Evolutionary conservation across 2,888 invertebrate genomes (phyloP).

Genomic region (Saturnia pavonia): DNA sequence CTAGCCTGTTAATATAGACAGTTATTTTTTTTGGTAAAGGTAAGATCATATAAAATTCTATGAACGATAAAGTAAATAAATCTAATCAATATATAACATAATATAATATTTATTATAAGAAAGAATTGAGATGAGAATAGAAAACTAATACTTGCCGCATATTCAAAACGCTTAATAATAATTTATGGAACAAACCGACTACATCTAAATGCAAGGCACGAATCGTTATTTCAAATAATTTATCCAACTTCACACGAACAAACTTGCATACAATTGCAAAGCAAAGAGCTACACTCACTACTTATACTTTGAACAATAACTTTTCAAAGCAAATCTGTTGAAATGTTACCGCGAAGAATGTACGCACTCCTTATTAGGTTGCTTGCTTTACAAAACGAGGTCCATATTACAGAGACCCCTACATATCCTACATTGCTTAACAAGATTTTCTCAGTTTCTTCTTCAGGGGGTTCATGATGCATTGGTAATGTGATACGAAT

Average conservation of each 20-base stretch:
- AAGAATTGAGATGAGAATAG: neutral
- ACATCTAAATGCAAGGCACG: neutral
- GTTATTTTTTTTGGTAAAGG: no score
- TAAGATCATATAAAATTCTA: no score
- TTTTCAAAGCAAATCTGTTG: slow-evolving; percentile 45
- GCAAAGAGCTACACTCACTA: slow-evolving; percentile 25
- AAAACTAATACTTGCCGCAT: neutral
- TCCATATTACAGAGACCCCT: slow-evolving; percentile 38
- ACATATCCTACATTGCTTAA: slow-evolving; percentile 24
- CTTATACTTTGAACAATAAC: slow-evolving; percentile 38
- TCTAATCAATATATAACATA: neutral
- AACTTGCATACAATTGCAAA: slow-evolving; percentile 20
- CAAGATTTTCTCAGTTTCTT: neutral
- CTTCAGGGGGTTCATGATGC: slow-evolving; percentile 32
- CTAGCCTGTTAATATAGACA: no score
- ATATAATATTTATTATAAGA: neutral
- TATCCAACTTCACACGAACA: slow-evolving; percentile 19
- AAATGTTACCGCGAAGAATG: slow-evolving; percentile 42
- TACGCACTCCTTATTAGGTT: slow-evolving; percentile 57
- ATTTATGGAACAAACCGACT: neutral
- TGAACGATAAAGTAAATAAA: no score
- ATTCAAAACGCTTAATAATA: neutral
- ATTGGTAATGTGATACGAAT: slow-evolving; percentile 50
- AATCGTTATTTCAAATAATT: neutral
- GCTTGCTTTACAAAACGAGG: slow-evolving; percentile 39